A percentile compares a stretch with the other conserved stretches of the same genome.
Conservation (phyloP, 2,888 invertebrate genomes). For the Aricia artaxerxes region DNA sequence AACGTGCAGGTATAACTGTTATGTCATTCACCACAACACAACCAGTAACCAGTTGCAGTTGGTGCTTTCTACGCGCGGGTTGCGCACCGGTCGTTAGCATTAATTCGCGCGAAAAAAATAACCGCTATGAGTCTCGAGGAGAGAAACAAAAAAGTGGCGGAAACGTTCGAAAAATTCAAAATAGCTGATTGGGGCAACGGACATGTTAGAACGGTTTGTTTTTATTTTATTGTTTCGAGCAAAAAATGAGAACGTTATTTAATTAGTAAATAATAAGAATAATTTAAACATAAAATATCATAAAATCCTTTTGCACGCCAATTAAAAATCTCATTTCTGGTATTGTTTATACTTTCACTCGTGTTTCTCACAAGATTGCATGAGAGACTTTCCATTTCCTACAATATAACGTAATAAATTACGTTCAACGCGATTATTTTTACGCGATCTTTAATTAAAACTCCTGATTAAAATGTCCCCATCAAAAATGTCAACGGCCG, state of each 20-base stretch:
- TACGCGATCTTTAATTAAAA: background rate
- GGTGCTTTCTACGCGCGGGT: conserved; percentile 58
- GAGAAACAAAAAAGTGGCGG: conserved; percentile 70
- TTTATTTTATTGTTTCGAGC: conserved; percentile 32
- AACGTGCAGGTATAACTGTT: background rate
- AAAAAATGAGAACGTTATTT: no score
- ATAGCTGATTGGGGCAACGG: conserved; percentile 68
- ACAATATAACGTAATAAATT: conserved; percentile 20
- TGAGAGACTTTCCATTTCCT: conserved; percentile 35
- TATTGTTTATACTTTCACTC: conserved; percentile 31
- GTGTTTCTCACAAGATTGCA: conserved; percentile 33
- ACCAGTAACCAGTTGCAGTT: conserved; percentile 48
- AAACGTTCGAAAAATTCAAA: conserved; percentile 71
- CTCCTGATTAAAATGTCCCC: no score
- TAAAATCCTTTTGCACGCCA: background rate
- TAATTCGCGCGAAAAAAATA: conserved; percentile 62
- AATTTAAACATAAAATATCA: background rate
- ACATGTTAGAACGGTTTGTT: conserved; percentile 59
- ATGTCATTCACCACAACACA: conserved; percentile 17
- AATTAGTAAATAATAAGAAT: no score
- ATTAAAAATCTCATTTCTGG: conserved; percentile 37
- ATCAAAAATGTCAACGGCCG: no score
- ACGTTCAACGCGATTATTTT: conserved; percentile 30
- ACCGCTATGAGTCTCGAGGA: conserved; percentile 66
- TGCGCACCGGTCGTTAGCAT: conserved; percentile 54